Percentiles rank a stretch among this genome's conserved stretches.
phyloP scores from a whole-genome alignment of 2,797 vertebrate genomes.

The Urocyon cinereoargenteus region DNA sequence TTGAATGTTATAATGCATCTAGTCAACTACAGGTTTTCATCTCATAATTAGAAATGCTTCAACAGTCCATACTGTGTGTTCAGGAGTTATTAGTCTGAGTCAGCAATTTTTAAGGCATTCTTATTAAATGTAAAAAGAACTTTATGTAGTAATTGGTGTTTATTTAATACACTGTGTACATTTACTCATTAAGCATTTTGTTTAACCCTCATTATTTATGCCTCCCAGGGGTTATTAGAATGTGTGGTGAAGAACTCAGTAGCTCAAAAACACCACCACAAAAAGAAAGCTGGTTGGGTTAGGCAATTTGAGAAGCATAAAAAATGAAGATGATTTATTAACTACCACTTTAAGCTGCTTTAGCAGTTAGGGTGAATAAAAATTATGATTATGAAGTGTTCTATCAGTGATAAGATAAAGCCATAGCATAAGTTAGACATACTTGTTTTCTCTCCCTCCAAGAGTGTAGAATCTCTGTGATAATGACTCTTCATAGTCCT shows the following conservation, averaged over 20 bases:
- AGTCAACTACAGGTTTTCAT: constrained; percentile 50
- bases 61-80: constrained; percentile 22
- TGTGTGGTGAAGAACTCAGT: constrained; percentile 23
- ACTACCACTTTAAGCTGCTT: constrained; percentile 65
- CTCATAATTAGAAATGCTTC: constrained; percentile 56
- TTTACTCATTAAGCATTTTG: constrained; percentile 39
- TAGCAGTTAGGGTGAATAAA: constrained; percentile 64
- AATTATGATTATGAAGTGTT: constrained; percentile 68
- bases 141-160: constrained; percentile 15
- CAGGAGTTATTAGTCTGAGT: constrained; percentile 51
- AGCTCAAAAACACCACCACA: not conserved
- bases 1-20: constrained; percentile 24
- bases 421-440: not conserved
- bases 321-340: constrained; percentile 73
- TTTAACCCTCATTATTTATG: constrained; percentile 59
- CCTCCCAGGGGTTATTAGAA: constrained; percentile 35
- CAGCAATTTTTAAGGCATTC: constrained; percentile 57
- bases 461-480: not conserved
- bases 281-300: not conserved
- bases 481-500: not conserved
- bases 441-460: not conserved
- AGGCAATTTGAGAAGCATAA: not conserved
- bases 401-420: constrained; percentile 54
- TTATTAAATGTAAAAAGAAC: constrained; percentile 38
- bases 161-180: constrained; percentile 39